Percentiles rank a stretch among this genome's conserved stretches.
Conservation (phyloP, 2,888 invertebrate genomes). For the Diachrysia chrysitis region DNA sequence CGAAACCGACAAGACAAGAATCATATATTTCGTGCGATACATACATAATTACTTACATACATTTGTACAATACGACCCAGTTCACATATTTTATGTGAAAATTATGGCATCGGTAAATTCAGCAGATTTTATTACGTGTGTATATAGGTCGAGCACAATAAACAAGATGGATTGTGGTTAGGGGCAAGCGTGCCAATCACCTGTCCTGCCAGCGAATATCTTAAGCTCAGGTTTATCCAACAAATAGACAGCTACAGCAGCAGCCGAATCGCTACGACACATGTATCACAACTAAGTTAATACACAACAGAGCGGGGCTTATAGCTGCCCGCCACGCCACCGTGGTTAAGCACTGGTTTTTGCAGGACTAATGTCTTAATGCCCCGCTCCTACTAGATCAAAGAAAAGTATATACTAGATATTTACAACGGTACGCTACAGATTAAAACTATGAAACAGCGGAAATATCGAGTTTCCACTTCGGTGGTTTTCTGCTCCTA, state of each 20-base stretch:
- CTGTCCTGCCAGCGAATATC: slow-evolving; percentile 39
- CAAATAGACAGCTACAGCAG: slow-evolving; percentile 38
- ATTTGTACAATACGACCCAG: slow-evolving; percentile 23
- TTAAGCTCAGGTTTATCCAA: slow-evolving; percentile 54
- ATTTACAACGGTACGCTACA: slow-evolving; percentile 13
- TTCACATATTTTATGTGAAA: slow-evolving; percentile 32
- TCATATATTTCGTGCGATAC: slow-evolving; percentile 41
- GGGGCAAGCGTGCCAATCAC: slow-evolving; percentile 46
- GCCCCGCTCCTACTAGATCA: slow-evolving; percentile 26
- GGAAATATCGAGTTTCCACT: slow-evolving; percentile 43
- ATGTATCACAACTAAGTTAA: slow-evolving; percentile 30
- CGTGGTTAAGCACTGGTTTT: slow-evolving; percentile 37
- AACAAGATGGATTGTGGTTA: slow-evolving; percentile 50
- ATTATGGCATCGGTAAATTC: slow-evolving; percentile 46
- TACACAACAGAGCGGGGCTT: slow-evolving; percentile 28
- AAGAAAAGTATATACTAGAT: slow-evolving; percentile 32
- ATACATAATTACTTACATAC: slow-evolving; percentile 28
- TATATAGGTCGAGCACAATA: slow-evolving; percentile 49
- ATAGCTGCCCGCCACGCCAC: slow-evolving; percentile 19
- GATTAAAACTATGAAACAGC: slow-evolving; percentile 30
- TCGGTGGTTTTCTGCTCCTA: slow-evolving; percentile 20
- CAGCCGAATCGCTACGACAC: slow-evolving; percentile 25
- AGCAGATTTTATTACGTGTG: slow-evolving; percentile 15
- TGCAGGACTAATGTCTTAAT: slow-evolving; percentile 39
- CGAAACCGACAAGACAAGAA: slow-evolving; percentile 31